Evolutionary conservation across 2,888 invertebrate species (phyloP).

Genomic region (Orthonevra nobilis): DNA sequence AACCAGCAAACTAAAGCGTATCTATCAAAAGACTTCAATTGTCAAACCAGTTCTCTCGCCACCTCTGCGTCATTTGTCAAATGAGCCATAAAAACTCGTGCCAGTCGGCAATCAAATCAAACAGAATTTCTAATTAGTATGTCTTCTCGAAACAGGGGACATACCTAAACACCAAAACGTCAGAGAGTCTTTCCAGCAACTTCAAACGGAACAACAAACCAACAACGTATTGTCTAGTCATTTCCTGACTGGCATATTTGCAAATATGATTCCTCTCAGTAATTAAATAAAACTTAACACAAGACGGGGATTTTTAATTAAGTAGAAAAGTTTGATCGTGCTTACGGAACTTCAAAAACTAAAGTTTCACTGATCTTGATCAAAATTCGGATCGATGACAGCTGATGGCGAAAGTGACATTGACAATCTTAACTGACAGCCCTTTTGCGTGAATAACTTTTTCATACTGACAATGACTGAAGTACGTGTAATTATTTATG

Average conservation of each 20-base stretch:
- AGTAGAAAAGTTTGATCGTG: not conserved
- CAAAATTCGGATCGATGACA: not conserved
- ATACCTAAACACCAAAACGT: not conserved
- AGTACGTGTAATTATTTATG: constrained; percentile 9
- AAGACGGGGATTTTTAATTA: not conserved
- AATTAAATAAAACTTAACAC: not conserved
- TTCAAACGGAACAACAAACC: constrained; percentile 7
- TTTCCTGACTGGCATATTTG: constrained; percentile 36
- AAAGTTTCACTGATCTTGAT: not conserved
- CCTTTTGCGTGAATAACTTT: not conserved
- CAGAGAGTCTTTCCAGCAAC: constrained; percentile 7
- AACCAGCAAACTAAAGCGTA: not conserved
- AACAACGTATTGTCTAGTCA: constrained; percentile 21
- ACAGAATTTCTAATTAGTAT: constrained; percentile 31
- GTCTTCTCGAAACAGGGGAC: constrained; percentile 16
- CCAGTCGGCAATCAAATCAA: constrained; percentile 11
- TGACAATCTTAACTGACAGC: not conserved
- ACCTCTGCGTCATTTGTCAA: constrained; percentile 23
- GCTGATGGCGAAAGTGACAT: constrained; percentile 25
- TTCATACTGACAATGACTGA: not conserved
- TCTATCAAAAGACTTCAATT: constrained; percentile 2
- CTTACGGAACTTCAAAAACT: not conserved
- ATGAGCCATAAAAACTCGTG: constrained; percentile 22
- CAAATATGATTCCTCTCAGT: constrained; percentile 7
- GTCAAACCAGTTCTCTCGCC: constrained; percentile 44